Percentiles rank a stretch among this genome's conserved stretches.
Conservation (phyloP, 2,888 invertebrate species). For the Plagiodera versicolora region DNA sequence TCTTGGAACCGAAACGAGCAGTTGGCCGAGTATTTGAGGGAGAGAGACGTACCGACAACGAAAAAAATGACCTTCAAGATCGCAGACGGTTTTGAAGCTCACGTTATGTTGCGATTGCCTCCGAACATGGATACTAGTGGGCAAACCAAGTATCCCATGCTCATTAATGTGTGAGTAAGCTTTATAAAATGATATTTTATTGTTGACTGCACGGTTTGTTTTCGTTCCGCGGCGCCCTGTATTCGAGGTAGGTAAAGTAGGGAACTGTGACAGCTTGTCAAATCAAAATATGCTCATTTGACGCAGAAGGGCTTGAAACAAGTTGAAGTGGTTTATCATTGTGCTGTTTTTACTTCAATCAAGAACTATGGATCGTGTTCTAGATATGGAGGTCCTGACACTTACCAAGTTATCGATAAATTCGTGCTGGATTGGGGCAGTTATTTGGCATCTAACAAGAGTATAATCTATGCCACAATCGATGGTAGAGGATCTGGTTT, state of each 20-base stretch:
- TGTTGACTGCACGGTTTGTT: too few species aligned
- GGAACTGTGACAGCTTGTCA: too few species aligned
- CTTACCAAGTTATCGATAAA: conserved; percentile 79
- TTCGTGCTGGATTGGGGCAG: conserved; percentile 87
- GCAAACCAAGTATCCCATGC: conserved; percentile 74
- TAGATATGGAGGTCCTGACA: conserved; percentile 92
- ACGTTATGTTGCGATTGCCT: conserved; percentile 75
- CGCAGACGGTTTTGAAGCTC: conserved; percentile 68
- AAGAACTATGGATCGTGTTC: too few species aligned
- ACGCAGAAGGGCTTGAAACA: too few species aligned
- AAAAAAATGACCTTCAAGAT: conserved; percentile 66
- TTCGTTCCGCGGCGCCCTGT: not conserved
- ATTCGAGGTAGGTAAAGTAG: too few species aligned
- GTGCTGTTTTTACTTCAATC: too few species aligned
- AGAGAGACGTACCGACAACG: conserved; percentile 61
- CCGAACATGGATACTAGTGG: conserved; percentile 67
- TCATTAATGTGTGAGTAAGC: conserved; percentile 78
- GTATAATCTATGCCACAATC: conserved; percentile 84
- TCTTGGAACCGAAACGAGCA: conserved; percentile 72
- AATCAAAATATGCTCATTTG: too few species aligned
- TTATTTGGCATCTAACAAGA: conserved; percentile 80
- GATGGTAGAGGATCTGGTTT: conserved; percentile 90
- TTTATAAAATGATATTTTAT: too few species aligned
- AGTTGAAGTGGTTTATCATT: too few species aligned
- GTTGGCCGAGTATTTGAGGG: conserved; percentile 56